These are phyloP conservation scores for Himantopus leucocephalus DNA, from an alignment of 2,113 vertebrate genomes.

Conservation along the genomic window DNA sequence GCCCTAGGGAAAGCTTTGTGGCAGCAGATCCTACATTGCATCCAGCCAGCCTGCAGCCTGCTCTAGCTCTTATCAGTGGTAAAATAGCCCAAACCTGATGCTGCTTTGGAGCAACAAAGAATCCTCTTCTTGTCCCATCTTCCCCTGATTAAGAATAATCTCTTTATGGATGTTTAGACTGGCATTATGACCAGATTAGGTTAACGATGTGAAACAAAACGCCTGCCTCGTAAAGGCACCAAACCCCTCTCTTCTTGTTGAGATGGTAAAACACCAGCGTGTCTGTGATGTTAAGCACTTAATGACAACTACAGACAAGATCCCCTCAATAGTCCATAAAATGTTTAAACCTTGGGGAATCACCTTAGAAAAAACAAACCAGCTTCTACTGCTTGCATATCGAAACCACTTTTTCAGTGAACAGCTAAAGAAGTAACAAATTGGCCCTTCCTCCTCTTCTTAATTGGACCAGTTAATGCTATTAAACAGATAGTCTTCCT, in stretches of 20 bases:
- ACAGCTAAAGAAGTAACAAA: constrained; percentile 25
- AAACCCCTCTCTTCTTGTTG: not conserved
- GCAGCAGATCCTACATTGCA: not conserved
- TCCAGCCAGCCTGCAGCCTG: not conserved
- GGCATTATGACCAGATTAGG: not conserved
- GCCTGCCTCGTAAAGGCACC: accelerated
- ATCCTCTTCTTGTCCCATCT: not conserved
- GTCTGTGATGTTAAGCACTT: not conserved
- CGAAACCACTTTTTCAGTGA: not conserved
- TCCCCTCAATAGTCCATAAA: not conserved
- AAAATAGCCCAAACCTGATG: not conserved
- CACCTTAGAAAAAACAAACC: not conserved
- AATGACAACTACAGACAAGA: not conserved
- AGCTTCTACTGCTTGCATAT: not conserved
- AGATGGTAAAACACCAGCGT: not conserved
- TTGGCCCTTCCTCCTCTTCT: not conserved
- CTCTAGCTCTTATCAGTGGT: not conserved
- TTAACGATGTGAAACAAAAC: not conserved
- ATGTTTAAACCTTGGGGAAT: not conserved
- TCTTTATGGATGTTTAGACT: not conserved
- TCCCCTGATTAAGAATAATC: not conserved
- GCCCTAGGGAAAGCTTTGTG: not conserved
- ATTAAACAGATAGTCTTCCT: constrained; percentile 53
- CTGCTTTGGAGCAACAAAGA: not conserved
- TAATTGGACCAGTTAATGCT: constrained; percentile 56